Evolutionary conservation across 2,113 vertebrate species (phyloP).

Genomic region (Phalacrocorax pelagicus): DNA sequence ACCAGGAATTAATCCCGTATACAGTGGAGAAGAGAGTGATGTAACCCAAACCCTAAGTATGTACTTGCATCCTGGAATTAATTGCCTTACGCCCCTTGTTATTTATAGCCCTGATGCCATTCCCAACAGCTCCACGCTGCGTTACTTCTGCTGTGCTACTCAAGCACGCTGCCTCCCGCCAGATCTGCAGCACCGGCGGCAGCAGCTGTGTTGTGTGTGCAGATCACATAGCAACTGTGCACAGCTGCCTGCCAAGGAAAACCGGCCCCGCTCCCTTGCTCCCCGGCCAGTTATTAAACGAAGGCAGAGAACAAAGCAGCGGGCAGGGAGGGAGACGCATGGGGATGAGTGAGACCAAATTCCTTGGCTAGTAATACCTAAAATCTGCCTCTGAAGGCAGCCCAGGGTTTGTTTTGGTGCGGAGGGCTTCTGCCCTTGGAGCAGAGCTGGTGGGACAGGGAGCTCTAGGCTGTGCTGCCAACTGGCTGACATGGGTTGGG

Average conservation of each 20-base stretch:
- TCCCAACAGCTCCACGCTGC: background rate
- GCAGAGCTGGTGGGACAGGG: background rate
- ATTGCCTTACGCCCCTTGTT: background rate
- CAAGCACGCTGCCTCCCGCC: background rate
- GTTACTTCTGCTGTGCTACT: background rate
- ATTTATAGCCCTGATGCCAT: slow-evolving; percentile 19
- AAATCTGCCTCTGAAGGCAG: background rate
- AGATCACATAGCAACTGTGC: slow-evolving; percentile 22
- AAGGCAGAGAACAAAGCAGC: background rate
- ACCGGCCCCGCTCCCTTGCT: background rate
- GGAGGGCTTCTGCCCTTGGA: background rate
- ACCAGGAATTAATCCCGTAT: background rate
- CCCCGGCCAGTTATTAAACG: background rate
- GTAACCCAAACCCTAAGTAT: background rate
- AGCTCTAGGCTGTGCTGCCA: background rate
- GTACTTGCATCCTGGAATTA: background rate
- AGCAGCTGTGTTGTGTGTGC: slow-evolving; percentile 63
- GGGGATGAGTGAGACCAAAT: background rate
- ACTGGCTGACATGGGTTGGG: background rate
- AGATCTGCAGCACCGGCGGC: background rate
- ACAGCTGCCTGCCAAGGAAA: background rate
- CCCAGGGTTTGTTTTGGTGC: accelerated
- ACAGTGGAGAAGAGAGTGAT: background rate
- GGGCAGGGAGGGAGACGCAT: background rate
- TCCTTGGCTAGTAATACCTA: background rate